These are phyloP conservation scores for Lemur catta DNA, from an alignment of 2,797 vertebrate species.

Conservation along the genomic window DNA sequence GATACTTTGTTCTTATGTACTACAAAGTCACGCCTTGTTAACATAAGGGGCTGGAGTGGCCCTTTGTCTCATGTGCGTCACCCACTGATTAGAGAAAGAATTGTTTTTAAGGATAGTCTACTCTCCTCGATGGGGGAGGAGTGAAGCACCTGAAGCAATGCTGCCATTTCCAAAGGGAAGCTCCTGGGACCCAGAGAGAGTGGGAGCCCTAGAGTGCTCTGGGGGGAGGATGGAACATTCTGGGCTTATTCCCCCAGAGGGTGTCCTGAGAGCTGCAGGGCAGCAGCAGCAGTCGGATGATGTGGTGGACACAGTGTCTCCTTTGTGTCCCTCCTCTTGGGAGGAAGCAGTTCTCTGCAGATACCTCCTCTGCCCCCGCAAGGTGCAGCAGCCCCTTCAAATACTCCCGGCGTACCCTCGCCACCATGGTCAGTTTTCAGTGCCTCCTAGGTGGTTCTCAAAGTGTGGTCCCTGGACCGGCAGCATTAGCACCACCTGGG, in stretches of 20 bases:
- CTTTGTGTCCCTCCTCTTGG: neutral
- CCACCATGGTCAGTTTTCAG: no score
- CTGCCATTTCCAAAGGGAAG: neutral
- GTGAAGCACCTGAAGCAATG: neutral
- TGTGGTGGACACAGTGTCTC: neutral
- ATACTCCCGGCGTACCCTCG: neutral
- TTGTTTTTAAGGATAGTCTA: neutral
- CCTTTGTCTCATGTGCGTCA: neutral
- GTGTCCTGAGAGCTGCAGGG: accelerated
- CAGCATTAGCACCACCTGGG: neutral
- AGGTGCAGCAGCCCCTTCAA: neutral
- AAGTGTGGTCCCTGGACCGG: neutral
- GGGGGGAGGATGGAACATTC: no score
- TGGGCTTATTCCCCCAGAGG: neutral
- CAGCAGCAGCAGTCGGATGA: neutral
- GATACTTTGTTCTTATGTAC: neutral
- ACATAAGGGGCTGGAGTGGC: neutral
- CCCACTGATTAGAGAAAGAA: neutral
- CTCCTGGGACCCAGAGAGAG: neutral
- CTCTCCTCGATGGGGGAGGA: accelerated
- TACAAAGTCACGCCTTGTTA: neutral
- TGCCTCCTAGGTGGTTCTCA: neutral
- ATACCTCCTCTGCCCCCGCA: neutral
- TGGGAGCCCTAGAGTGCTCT: neutral
- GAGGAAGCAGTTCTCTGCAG: neutral